phyloP scores from a whole-genome alignment of 2,888 invertebrate genomes.

The Acanthoscelides obtectus region DNA sequence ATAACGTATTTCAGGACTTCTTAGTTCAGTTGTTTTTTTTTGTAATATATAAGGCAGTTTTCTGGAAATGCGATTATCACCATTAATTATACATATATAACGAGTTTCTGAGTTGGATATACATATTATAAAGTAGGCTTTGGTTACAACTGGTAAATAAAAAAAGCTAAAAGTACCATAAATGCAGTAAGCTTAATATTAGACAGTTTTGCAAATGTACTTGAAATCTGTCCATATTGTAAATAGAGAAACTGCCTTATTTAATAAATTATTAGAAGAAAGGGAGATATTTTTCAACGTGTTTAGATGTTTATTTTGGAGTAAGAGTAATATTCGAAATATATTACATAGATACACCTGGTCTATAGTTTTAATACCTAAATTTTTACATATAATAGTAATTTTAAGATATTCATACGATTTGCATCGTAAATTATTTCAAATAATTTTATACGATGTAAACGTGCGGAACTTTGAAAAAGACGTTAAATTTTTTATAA shows the following conservation, averaged over 20 bases:
- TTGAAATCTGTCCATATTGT: no score
- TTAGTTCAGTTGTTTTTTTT: background rate
- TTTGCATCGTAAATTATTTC: background rate
- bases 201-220: no score
- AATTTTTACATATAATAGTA: background rate
- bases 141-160: no score
- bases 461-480: background rate
- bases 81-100: no score
- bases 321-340: background rate
- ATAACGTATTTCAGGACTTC: no score
- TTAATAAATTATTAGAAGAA: background rate
- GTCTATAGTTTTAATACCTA: background rate
- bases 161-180: no score
- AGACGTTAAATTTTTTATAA: background rate
- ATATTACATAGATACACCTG: background rate
- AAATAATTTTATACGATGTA: background rate
- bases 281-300: background rate
- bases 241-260: background rate
- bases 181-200: no score
- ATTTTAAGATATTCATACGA: background rate
- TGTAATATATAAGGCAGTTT: background rate
- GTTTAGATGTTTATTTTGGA: background rate
- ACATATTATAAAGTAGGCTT: no score
- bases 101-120: no score
- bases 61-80: no score